Evolutionary conservation across 64 coral and sea anemone genomes (phyloP).

Genomic region (Porites australiensis): DNA sequence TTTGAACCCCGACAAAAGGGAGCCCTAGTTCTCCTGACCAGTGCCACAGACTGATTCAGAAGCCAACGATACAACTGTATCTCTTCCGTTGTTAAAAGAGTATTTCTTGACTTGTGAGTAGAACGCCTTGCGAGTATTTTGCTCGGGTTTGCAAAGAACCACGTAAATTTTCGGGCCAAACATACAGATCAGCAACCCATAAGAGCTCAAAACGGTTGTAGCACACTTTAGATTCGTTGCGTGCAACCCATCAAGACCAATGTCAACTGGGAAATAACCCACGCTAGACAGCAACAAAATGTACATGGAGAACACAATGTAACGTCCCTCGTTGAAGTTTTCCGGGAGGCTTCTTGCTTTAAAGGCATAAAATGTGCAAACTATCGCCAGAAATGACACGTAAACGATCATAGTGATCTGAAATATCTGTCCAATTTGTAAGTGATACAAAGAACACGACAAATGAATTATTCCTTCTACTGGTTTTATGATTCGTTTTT

Average conservation of each 20-base stretch:
- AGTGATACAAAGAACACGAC: constrained; percentile 1
- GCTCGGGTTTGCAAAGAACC: constrained; percentile 42
- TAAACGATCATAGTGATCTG: constrained; percentile 7
- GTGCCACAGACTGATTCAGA: no score
- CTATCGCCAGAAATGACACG: constrained; percentile 6
- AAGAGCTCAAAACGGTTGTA: constrained; percentile 8
- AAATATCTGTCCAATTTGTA: neutral
- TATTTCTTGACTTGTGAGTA: constrained; percentile 20
- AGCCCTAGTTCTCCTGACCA: no score
- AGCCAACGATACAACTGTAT: neutral
- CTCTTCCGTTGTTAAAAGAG: neutral
- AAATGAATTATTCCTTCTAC: neutral
- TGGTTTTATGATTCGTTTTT: constrained; percentile 1
- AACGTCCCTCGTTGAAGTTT: constrained; percentile 59
- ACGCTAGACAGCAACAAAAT: constrained; percentile 37
- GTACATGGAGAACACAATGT: constrained; percentile 47
- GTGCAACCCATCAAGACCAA: neutral
- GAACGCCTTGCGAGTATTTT: constrained; percentile 37
- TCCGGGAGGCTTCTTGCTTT: constrained; percentile 33
- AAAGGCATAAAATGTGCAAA: constrained; percentile 47
- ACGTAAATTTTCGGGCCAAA: constrained; percentile 69
- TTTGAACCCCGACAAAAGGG: no score
- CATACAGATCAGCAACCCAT: constrained; percentile 60
- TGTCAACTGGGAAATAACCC: constrained; percentile 20
- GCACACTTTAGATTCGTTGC: constrained; percentile 6